Evolutionary conservation across 2,888 invertebrate genomes (phyloP).

Genomic region (Chrysolina americana): DNA sequence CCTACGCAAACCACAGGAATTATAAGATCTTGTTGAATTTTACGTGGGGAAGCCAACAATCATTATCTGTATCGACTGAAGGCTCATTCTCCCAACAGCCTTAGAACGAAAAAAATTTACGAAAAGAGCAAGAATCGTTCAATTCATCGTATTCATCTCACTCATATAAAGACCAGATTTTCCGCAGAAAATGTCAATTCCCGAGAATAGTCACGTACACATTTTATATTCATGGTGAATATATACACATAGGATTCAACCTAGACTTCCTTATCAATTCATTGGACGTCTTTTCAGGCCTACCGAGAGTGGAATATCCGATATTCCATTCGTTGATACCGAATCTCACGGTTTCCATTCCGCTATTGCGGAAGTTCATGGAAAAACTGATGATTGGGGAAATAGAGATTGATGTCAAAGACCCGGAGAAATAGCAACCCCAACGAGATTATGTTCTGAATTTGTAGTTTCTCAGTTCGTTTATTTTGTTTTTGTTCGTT

Average conservation of each 20-base stretch:
- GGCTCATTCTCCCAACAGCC: background rate
- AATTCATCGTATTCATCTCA: background rate
- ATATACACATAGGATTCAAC: background rate
- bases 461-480: background rate
- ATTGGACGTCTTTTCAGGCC: conserved; percentile 16
- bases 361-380: background rate
- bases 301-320: conserved; percentile 1
- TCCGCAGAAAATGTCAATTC: conserved; percentile 5
- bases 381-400: background rate
- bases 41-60: no score
- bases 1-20: no score
- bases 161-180: background rate
- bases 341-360: conserved; percentile 11
- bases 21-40: no score
- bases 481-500: background rate
- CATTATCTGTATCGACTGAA: background rate
- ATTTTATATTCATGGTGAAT: conserved; percentile 20
- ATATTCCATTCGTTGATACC: background rate
- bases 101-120: background rate
- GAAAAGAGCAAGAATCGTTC: background rate
- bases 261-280: conserved; percentile 18
- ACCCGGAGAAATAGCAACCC: background rate
- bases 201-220: conserved; percentile 8
- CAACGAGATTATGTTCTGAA: background rate
- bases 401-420: background rate